phyloP scores from a whole-genome alignment of 1,140 invertebrate genomes.

The fruit fly (Drosophila melanogaster) region Release_6_plus_ISO1_MT NT_033779.5:5719501-5720000 shows the following conservation, averaged over 20 bases:
- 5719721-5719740: neutral
- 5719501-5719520: slow-evolving; percentile 87
- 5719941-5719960: neutral
- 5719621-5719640: slow-evolving; percentile 94
- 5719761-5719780: neutral
- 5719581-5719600: slow-evolving; percentile 87
- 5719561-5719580: slow-evolving; percentile 94
- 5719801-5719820: too few relatives aligned
- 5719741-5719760: neutral
- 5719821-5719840: neutral
- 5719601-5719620: slow-evolving; percentile 89
- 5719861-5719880: slow-evolving; percentile 41
- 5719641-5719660: slow-evolving; percentile 89
- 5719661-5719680: slow-evolving; percentile 88
- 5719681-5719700: slow-evolving; percentile 71
- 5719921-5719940: slow-evolving; percentile 20
- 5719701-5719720: slow-evolving; percentile 20
- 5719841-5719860: neutral
- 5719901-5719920: slow-evolving; percentile 33
- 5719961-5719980: slow-evolving; percentile 1
- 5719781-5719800: neutral
- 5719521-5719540: slow-evolving; percentile 92
- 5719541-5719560: slow-evolving; percentile 96
- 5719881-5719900: slow-evolving; percentile 19
- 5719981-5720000: neutral